Evolutionary conservation across 2,113 vertebrate genomes (phyloP), one percentile per base, ranked within the genome.

Genomic region (Silurus glanis): DNA sequence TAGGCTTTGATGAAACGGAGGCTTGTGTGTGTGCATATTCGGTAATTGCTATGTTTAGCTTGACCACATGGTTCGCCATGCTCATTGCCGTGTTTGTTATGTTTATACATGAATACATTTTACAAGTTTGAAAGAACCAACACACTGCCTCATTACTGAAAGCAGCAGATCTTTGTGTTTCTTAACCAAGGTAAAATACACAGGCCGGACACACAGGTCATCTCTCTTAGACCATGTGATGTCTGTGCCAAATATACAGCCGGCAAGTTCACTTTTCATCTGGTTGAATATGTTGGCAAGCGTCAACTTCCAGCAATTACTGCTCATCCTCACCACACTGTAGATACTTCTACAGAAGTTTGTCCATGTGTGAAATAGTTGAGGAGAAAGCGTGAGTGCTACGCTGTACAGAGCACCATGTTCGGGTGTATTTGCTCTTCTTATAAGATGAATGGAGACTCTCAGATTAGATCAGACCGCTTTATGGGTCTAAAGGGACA

Each of bases 391-490:
- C 53, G 67, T 71, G 80, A 86, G 17, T 45, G 25, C 61, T 14
- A 45, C 23, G 13, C 59, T 51, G 25, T 45, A 88, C 89, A 62
- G 80, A 83, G 66, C 66, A 78, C 71, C 83, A 86, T 86, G 90
- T 88, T 85, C 10, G 84, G 89, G 53, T 87, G 51, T 61, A 66
- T 92, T 93, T 91, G 59, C 28, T 45, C 90, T 89, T 92, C 90
- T 90, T 91, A 91, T 91, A 90, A 91, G 89, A 93, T 93, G 92
- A 92, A 89, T 90, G 82, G 85, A 91, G 91, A 88, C 72, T 80
- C 85, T 92, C 64, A 92, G 93, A 92, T 94, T 86, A 92, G 92
- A 93, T 91, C 82, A 90, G 90, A 91, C 87, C 90, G 84, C 86
- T 83, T 74, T 89, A 84, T 87, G 88, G 88, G 91, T 92, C 92